A percentile compares a stretch with the other conserved stretches of the same genome.
Conservation (phyloP, 2,113 vertebrate genomes). For the Piliocolobus tephrosceles region DNA sequence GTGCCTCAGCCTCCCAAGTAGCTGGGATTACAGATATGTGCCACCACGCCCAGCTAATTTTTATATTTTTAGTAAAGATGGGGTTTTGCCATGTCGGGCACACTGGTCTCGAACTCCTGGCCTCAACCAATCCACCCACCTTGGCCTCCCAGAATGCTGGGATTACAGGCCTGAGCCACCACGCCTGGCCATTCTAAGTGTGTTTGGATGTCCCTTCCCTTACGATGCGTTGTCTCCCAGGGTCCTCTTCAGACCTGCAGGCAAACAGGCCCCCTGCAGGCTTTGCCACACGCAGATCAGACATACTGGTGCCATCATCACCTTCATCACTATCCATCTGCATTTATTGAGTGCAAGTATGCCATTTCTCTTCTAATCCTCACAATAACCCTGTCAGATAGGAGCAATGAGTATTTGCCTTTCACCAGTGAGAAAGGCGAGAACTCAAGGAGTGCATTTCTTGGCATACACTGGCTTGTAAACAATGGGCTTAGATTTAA, state of each 20-base stretch:
- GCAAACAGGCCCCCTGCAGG: not conserved
- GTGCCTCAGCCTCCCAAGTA: too few relatives aligned
- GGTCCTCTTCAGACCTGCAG: not conserved
- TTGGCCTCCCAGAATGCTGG: too few relatives aligned
- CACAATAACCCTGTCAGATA: not conserved
- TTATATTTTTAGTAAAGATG: too few relatives aligned
- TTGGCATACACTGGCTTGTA: not conserved
- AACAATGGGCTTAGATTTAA: not conserved
- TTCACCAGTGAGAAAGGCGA: not conserved
- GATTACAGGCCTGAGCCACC: too few relatives aligned
- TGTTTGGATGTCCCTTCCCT: accelerated
- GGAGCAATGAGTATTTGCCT: not conserved
- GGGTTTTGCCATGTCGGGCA: too few relatives aligned
- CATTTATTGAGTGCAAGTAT: not conserved
- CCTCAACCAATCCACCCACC: too few relatives aligned
- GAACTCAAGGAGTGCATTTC: accelerated
- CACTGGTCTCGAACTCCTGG: too few relatives aligned
- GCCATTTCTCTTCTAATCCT: not conserved
- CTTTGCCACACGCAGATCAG: not conserved
- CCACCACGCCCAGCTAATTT: too few relatives aligned
- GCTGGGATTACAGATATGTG: too few relatives aligned
- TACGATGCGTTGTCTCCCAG: not conserved
- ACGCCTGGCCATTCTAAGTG: not conserved
- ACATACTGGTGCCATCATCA: accelerated
- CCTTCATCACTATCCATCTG: not conserved